Evolutionary conservation across 2,113 vertebrate species (phyloP), one percentile per base, ranked within the genome.

Genomic region (Ancistrus triradiatus): DNA sequence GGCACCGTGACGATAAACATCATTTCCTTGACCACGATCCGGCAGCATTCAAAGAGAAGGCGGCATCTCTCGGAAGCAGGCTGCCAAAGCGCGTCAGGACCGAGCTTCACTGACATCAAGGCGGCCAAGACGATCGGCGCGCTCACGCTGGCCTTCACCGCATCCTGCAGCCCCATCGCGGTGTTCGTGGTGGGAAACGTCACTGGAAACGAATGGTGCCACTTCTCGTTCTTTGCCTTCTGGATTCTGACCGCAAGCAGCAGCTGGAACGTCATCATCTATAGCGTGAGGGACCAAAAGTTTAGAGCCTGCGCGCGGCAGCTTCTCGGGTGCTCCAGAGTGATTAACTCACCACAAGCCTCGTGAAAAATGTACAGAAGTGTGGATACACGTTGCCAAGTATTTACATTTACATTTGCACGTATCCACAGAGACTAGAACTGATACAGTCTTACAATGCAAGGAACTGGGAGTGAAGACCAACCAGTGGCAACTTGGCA

Each of bases 171-270:
- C 0, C 88, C 89, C 13, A 82, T 91, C 1, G 87, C 88, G 0
- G 86, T 90, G 33, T 90, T 89, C 17, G 87, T 90, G 1, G 83
- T 90, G 0, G 88, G 87, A 2, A 87, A 90, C 2, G 88, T 90
- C 22, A 21, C 85, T 63, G 89, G 89, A 2, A 86, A 88, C 24
- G 56, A 81, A 55, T 90, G 89, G 87, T 90, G 89, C 72, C 83
- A 77, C 68, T 91, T 90, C 47, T 89, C 87, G 0, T 88, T 90
- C 51, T 84, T 90, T 19, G 82, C 88, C 18, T 91, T 91, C 65
- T 91, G 89, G 89, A 87, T 88, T 67, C 74, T 91, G 74, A 75
- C 88, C 17, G 72, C 82, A 3, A 91, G 87, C 74, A 90, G 89
- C 27, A 88, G 87, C 74, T 89, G 86, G 76, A 89, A 91, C 28